Conservation (phyloP, 2,113 vertebrate species). For the Pipa parva region DNA sequence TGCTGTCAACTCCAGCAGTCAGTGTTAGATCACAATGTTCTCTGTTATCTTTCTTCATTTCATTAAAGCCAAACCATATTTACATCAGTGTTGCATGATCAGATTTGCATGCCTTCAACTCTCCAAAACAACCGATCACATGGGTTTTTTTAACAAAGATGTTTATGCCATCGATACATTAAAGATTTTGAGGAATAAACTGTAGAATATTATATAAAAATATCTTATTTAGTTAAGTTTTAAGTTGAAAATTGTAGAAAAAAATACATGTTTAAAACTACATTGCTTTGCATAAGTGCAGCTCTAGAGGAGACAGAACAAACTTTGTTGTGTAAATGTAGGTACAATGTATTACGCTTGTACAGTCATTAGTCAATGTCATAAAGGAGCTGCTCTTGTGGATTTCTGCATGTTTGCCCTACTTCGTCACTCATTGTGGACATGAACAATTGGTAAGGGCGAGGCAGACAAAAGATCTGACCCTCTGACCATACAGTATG, state of each 20-base stretch:
- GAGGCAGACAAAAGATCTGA: background rate
- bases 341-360: slow-evolving; percentile 35
- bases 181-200: no score
- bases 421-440: slow-evolving; percentile 48
- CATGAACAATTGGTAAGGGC: slow-evolving; percentile 32
- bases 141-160: background rate
- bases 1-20: slow-evolving; percentile 35
- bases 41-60: slow-evolving; percentile 32
- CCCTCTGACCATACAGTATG: slow-evolving; percentile 1
- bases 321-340: background rate
- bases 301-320: no score
- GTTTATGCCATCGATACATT: no score
- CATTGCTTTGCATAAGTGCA: no score
- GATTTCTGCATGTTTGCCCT: slow-evolving; percentile 36
- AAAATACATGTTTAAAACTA: no score
- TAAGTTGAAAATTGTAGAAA: no score
- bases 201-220: no score
- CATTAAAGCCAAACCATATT: slow-evolving; percentile 31
- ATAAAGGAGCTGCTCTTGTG: slow-evolving; percentile 30
- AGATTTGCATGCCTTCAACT: slow-evolving; percentile 6
- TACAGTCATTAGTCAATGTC: slow-evolving; percentile 40
- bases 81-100: slow-evolving; percentile 15
- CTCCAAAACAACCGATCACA: slow-evolving; percentile 14
- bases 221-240: no score
- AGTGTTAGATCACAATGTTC: slow-evolving; percentile 36